Evolutionary conservation across 2,797 vertebrate genomes (phyloP), one percentile per base, ranked within the genome.

Genomic region (Hydrophis major): DNA sequence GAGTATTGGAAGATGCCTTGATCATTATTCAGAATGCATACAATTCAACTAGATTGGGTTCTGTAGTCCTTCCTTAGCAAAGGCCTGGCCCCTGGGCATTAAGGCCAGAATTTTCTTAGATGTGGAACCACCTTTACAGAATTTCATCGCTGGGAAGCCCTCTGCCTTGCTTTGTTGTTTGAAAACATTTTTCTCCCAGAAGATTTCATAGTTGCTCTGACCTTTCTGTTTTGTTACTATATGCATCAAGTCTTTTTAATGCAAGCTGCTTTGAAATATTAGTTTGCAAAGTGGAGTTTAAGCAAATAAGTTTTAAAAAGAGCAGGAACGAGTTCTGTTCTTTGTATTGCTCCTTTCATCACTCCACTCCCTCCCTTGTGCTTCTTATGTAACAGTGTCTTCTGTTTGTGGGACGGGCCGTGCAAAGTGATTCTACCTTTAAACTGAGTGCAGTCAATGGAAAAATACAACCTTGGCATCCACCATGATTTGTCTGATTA

Each of bases 381-480:
- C 78, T 50, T 28, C 47, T 91, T 93, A 66, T 11, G 89, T 92
- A 89, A 93, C 91, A 94, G 92, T 60, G 92, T 74, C 93, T 96
- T 95, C 91, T 89, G 94, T 95, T 96, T 97, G 96, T 95, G 95
- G 69, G 57, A 7, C 53, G 87, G 69, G 89, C 56, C 63, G 87
- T 91, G 94, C 94, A 95, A 95, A 92, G 96, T 95, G 95, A 95
- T 97, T 96, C 94, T 95, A 96, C 96, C 97, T 97, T 97, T 95
- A 96, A 89, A 95, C 94, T 94, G 89, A 93, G 93, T 94, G 95
- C 14, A 92, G 53, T 91, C 95, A 97, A 95, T 98, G 98, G 97
- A 98, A 98, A 98, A 98, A 96, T 97, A 97, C 97, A 97, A 96
- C 94, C 95, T 95, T 97, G 92, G 95, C 97, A 95, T 95, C 94